Conservation (phyloP, 1,140 invertebrate genomes). For the Aphaenogaster ashmeadi region DNA sequence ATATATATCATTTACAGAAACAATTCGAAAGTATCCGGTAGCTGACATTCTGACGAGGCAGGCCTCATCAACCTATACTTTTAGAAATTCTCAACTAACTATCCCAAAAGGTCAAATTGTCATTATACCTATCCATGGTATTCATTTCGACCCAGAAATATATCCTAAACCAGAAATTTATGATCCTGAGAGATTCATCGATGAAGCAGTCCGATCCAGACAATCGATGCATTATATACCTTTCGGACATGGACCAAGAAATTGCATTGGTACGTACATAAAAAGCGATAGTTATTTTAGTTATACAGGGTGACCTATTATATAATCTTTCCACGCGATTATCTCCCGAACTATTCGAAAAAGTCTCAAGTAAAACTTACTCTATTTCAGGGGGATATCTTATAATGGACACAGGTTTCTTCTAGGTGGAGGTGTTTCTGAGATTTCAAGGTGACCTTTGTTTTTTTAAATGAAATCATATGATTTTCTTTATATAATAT, state of each 20-base stretch:
- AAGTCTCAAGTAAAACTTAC: too few relatives aligned
- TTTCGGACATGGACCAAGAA: conserved; percentile 6
- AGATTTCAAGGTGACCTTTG: too few relatives aligned
- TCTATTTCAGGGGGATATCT: too few relatives aligned
- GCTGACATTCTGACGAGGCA: not conserved
- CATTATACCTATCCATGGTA: not conserved
- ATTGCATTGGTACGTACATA: not conserved
- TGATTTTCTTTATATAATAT: too few relatives aligned
- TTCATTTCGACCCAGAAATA: not conserved
- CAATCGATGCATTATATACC: not conserved
- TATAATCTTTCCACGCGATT: too few relatives aligned
- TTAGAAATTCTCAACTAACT: conserved; percentile 8
- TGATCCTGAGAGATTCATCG: conserved; percentile 12
- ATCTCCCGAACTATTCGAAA: too few relatives aligned
- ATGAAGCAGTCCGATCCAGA: not conserved
- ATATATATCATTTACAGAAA: not conserved
- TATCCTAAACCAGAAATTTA: not conserved
- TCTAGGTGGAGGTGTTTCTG: too few relatives aligned
- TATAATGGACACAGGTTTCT: too few relatives aligned
- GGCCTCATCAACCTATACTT: not conserved
- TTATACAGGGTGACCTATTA: too few relatives aligned
- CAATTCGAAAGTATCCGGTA: not conserved
- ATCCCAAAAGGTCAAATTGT: not conserved
- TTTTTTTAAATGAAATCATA: too few relatives aligned
- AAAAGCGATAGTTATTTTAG: too few relatives aligned